Evolutionary conservation across 2,113 vertebrate species (phyloP).

Genomic region (Nyctereutes procyonoides): DNA sequence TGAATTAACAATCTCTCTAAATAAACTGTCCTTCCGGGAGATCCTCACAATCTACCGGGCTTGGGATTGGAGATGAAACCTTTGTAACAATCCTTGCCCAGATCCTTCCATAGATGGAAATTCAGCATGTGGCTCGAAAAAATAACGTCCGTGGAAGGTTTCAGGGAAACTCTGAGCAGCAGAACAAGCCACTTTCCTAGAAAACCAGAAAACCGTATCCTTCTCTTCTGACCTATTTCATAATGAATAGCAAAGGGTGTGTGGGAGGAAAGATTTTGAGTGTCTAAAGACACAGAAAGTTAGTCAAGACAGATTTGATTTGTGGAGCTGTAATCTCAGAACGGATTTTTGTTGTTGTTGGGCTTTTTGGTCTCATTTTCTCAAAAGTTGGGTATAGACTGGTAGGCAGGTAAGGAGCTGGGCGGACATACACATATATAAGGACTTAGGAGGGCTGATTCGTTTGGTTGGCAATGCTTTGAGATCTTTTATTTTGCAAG

Average conservation of each 20-base stretch:
- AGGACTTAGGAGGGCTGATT: not conserved
- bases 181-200: not conserved
- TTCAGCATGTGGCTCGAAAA: not conserved
- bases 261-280: not conserved
- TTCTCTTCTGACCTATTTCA: not conserved
- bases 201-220: not conserved
- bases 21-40: not conserved
- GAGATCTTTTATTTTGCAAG: slow-evolving; percentile 45
- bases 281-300: not conserved
- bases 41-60: not conserved
- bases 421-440: not conserved
- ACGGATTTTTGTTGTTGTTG: not conserved
- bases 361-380: not conserved
- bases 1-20: slow-evolving; percentile 29
- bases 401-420: not conserved
- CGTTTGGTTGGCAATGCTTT: not conserved
- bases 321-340: slow-evolving; percentile 11
- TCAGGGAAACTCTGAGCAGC: not conserved
- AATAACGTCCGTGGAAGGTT: not conserved
- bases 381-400: not conserved
- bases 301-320: not conserved
- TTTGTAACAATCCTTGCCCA: not conserved
- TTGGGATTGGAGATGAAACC: not conserved
- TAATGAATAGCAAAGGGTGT: not conserved
- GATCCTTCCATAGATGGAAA: not conserved